Evolutionary conservation across 1,140 invertebrate genomes (phyloP).

Genomic region (Bombus picipes): DNA sequence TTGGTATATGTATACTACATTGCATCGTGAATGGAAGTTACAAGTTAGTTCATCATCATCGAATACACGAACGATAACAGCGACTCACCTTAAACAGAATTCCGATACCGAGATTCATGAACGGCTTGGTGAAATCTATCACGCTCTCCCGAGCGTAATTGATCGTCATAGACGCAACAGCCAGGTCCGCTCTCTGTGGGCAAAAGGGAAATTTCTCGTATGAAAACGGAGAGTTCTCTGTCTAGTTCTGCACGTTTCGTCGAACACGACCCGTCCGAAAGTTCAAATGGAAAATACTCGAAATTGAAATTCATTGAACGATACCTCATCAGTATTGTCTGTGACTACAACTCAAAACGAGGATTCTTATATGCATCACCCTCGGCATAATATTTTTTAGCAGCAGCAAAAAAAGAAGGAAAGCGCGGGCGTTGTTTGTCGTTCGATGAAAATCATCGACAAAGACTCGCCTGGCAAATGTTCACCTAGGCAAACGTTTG

Average conservation of each 20-base stretch:
- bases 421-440: neutral
- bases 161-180: constrained; percentile 91
- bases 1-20: neutral
- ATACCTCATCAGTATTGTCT: neutral
- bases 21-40: neutral
- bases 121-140: constrained; percentile 95
- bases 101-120: constrained; percentile 93
- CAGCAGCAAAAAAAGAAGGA: neutral
- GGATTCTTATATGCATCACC: neutral
- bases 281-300: neutral
- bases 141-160: constrained; percentile 93
- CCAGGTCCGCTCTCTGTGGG: constrained; percentile 89
- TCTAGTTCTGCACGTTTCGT: neutral
- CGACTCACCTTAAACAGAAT: constrained; percentile 89
- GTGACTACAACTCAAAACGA: neutral
- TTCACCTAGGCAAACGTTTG: constrained; percentile 36
- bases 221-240: neutral
- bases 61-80: neutral
- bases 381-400: neutral
- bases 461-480: neutral
- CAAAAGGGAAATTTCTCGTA: constrained; percentile 5
- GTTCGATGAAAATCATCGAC: neutral
- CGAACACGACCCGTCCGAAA: neutral
- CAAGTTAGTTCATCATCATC: too few relatives aligned
- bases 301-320: constrained; percentile 1